Conservation (phyloP, 2,888 invertebrate species). For the Dromius quadrimaculatus region DNA sequence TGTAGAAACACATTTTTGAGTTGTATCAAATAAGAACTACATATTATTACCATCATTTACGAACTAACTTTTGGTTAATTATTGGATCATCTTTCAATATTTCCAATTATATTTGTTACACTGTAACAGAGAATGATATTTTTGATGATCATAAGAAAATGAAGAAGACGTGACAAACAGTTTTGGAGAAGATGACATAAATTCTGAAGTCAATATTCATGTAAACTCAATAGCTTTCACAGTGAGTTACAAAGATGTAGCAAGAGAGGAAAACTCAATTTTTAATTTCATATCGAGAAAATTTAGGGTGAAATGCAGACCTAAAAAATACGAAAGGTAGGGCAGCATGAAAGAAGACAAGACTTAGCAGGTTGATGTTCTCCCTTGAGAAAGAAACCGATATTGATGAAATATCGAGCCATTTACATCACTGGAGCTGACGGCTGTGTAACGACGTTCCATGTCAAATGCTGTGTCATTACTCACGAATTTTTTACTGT, state of each 20-base stretch:
- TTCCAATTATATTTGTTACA: too few species aligned
- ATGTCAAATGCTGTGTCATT: constrained; percentile 26
- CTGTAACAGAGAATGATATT: too few species aligned
- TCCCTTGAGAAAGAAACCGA: constrained; percentile 8
- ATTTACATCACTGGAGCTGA: constrained; percentile 21
- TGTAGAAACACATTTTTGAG: too few species aligned
- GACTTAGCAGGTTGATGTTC: neutral
- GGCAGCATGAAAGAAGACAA: neutral
- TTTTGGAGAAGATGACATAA: constrained; percentile 2
- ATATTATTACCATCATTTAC: too few species aligned
- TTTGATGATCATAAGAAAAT: too few species aligned
- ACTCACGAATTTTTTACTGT: constrained; percentile 29
- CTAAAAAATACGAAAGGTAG: neutral
- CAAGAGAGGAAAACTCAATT: neutral
- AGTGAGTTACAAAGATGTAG: neutral
- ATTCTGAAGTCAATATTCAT: constrained; percentile 15
- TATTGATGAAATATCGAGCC: constrained; percentile 18
- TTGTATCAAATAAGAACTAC: too few species aligned
- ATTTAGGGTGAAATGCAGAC: too few species aligned
- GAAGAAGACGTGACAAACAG: too few species aligned
- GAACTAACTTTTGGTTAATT: too few species aligned
- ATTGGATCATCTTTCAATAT: too few species aligned
- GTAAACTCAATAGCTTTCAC: neutral
- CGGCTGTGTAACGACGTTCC: constrained; percentile 9
- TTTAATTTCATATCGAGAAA: constrained; percentile 4